phyloP scores from a whole-genome alignment of 2,113 vertebrate species.

The Antechinus stuartii region DNA sequence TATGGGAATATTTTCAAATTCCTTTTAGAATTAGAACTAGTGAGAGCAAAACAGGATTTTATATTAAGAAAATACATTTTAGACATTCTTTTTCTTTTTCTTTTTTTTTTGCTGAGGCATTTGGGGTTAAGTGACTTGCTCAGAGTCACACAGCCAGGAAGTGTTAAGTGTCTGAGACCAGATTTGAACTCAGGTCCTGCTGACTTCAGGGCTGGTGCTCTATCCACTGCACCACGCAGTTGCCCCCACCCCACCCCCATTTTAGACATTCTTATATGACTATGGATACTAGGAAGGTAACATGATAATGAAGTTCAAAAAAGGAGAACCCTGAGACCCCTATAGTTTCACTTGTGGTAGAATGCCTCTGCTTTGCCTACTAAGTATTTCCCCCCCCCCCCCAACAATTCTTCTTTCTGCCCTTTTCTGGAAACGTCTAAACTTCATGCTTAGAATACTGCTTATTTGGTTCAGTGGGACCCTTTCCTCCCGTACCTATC shows the following conservation, averaged over 20 bases:
- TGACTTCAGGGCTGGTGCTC: too few species aligned
- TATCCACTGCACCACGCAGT: too few species aligned
- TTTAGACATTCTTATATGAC: not conserved
- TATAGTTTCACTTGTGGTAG: not conserved
- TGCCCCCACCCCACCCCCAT: not conserved
- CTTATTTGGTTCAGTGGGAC: not conserved
- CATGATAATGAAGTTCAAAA: not conserved
- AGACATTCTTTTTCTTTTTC: not conserved
- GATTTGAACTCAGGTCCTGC: too few species aligned
- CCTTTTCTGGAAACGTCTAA: not conserved
- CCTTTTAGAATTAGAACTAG: not conserved
- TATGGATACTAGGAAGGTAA: not conserved
- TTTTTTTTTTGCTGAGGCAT: too few species aligned
- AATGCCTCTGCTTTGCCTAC: not conserved
- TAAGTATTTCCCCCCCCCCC: not conserved
- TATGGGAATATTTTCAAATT: not conserved
- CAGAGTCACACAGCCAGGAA: too few species aligned
- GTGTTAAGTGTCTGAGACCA: too few species aligned
- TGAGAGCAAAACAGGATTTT: not conserved
- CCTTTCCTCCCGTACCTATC: not conserved
- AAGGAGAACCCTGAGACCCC: not conserved
- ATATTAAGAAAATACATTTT: not conserved
- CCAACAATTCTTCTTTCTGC: not conserved
- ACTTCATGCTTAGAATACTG: not conserved
- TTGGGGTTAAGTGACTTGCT: too few species aligned